phyloP scores from a whole-genome alignment of 1,140 invertebrate species.

The Schlechtendalia chinensis region DNA sequence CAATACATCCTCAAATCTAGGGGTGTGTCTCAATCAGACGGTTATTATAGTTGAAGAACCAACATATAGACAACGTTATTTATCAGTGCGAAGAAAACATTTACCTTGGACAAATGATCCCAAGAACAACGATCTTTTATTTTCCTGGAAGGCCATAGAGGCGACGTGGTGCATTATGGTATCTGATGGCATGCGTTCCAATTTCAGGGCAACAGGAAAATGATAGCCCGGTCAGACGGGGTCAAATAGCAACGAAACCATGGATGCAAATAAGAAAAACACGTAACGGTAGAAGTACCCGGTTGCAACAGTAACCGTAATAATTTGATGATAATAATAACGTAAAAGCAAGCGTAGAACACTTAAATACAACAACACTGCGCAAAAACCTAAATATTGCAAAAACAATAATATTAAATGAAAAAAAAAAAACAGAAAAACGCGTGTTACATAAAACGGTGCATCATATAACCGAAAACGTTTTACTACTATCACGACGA shows the following conservation, averaged over 20 bases:
- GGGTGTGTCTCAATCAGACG: no score
- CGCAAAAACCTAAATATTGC: background rate
- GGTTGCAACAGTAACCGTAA: background rate
- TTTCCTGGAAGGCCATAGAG: slow-evolving; percentile 33
- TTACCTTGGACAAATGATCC: slow-evolving; percentile 46
- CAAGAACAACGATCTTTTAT: slow-evolving; percentile 36
- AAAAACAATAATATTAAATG: background rate
- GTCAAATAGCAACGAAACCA: slow-evolving; percentile 2
- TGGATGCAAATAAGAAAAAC: background rate
- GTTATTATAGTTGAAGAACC: no score
- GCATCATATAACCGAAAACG: slow-evolving; percentile 37
- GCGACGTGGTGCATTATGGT: slow-evolving; percentile 25
- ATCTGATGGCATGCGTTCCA: background rate
- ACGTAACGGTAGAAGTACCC: background rate
- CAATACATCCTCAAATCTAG: no score
- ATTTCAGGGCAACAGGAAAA: background rate
- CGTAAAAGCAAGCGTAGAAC: background rate
- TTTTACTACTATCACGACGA: slow-evolving; percentile 42
- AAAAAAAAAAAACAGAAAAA: slow-evolving; percentile 1
- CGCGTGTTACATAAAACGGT: background rate
- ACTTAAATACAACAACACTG: background rate
- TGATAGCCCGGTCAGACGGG: background rate
- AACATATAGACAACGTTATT: no score
- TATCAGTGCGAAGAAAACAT: background rate
- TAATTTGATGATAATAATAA: background rate